phyloP scores from a whole-genome alignment of 2,888 invertebrate genomes.

The Timema podura region DNA sequence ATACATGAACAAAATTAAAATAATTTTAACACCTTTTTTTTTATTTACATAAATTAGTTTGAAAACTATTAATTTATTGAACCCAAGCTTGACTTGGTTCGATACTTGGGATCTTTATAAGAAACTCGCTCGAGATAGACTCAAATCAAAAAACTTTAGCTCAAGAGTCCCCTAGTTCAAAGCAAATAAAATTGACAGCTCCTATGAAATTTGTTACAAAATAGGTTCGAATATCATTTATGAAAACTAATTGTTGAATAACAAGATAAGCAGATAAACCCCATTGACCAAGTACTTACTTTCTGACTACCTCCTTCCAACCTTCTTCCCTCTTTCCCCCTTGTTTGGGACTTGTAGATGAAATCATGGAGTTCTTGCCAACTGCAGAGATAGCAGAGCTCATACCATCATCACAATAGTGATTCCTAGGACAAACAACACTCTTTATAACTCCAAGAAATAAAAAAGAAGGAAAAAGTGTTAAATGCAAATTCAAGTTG shows the following conservation, averaged over 20 bases:
- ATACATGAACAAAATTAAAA: too few relatives aligned
- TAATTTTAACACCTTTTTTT: too few relatives aligned
- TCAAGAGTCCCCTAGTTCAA: neutral
- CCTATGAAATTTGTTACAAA: too few relatives aligned
- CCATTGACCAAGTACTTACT: constrained; percentile 47
- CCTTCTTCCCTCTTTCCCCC: constrained; percentile 77
- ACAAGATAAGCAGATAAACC: too few relatives aligned
- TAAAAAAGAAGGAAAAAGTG: neutral
- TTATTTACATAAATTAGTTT: too few relatives aligned
- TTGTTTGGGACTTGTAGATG: constrained; percentile 65
- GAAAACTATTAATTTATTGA: too few relatives aligned
- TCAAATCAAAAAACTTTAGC: neutral
- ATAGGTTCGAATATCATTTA: too few relatives aligned
- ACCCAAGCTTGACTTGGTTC: too few relatives aligned
- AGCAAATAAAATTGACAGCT: neutral
- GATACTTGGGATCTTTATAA: too few relatives aligned
- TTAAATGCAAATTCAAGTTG: constrained; percentile 10
- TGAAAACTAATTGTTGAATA: too few relatives aligned
- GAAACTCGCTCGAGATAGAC: too few relatives aligned
- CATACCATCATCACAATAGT: constrained; percentile 29
- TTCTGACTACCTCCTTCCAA: constrained; percentile 95
- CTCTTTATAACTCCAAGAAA: neutral
- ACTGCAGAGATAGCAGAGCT: constrained; percentile 21
- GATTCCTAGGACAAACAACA: constrained; percentile 22
- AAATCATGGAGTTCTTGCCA: constrained; percentile 42